Conservation (phyloP, 2,888 invertebrate genomes). For the Amphipoea lucens region DNA sequence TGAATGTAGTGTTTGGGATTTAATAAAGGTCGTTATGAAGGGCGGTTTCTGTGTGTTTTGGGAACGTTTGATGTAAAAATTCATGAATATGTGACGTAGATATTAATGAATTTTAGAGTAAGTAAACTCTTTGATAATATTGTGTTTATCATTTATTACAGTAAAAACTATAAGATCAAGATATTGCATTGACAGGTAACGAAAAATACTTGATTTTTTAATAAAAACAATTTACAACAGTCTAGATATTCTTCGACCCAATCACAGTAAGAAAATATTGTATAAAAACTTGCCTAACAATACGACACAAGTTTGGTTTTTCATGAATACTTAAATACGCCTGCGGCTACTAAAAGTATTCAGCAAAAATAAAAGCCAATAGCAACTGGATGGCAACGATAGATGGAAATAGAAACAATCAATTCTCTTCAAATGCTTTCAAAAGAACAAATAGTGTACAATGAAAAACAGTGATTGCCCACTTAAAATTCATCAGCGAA, state of each 20-base stretch:
- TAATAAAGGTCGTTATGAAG: not conserved
- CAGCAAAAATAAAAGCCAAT: conserved; percentile 12
- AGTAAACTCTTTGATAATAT: not conserved
- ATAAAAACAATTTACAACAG: not conserved
- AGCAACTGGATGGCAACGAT: conserved; percentile 21
- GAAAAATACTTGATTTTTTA: not conserved
- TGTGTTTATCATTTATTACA: not conserved
- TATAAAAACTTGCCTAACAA: conserved; percentile 32
- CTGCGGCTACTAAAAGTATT: conserved; percentile 9
- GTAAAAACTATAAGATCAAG: not conserved
- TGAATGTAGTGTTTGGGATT: conserved; percentile 10
- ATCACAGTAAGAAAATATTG: conserved; percentile 25
- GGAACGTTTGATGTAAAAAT: not conserved
- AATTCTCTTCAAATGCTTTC: conserved; percentile 51
- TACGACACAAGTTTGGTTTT: conserved; percentile 32
- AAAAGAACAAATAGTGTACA: conserved; percentile 54
- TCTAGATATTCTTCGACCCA: conserved; percentile 19
- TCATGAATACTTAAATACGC: conserved; percentile 41
- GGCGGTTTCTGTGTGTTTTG: not conserved
- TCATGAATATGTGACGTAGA: not conserved
- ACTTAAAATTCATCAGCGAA: conserved; percentile 68
- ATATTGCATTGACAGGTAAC: not conserved
- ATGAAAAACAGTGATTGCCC: conserved; percentile 59
- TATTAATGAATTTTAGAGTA: not conserved
- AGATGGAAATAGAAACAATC: conserved; percentile 46